Evolutionary conservation across 2,797 vertebrate species (phyloP).

Genomic region (Megalops cyprinoides): DNA sequence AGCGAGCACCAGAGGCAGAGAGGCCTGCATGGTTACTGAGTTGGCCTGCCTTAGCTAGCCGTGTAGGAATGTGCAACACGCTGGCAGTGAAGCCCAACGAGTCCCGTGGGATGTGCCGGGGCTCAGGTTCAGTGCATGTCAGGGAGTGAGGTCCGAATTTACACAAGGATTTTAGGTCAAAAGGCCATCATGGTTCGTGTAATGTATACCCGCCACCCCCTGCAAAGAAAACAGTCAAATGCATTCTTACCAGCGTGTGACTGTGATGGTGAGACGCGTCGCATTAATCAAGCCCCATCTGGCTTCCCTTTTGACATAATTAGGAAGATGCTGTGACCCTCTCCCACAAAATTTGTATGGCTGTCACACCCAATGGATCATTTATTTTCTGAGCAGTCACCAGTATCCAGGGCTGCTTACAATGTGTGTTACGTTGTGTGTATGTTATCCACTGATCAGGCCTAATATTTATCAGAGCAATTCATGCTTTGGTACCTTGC

Average conservation of each 20-base stretch:
- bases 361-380: too few species aligned
- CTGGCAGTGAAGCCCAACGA: not conserved
- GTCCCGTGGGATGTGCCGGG: constrained; percentile 27
- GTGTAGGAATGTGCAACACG: constrained; percentile 3
- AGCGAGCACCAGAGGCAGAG: too few species aligned
- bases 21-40: not conserved
- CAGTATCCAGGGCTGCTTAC: too few species aligned
- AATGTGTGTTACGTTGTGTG: too few species aligned
- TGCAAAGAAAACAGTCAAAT: constrained; percentile 12
- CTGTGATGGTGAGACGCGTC: not conserved
- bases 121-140: constrained; percentile 27
- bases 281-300: not conserved
- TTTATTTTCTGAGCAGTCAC: too few species aligned
- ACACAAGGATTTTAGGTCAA: constrained; percentile 29
- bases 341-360: too few species aligned
- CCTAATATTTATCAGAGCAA: not conserved
- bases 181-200: constrained; percentile 26
- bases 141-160: constrained; percentile 29
- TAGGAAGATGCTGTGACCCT: not conserved
- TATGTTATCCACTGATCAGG: not conserved
- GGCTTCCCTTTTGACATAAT: too few species aligned
- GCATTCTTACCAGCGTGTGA: not conserved
- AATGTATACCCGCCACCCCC: constrained; percentile 3
- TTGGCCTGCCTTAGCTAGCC: not conserved
- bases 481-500: not conserved